Conservation (phyloP, 2,888 invertebrate genomes). For the Cyclophora albipunctata region DNA sequence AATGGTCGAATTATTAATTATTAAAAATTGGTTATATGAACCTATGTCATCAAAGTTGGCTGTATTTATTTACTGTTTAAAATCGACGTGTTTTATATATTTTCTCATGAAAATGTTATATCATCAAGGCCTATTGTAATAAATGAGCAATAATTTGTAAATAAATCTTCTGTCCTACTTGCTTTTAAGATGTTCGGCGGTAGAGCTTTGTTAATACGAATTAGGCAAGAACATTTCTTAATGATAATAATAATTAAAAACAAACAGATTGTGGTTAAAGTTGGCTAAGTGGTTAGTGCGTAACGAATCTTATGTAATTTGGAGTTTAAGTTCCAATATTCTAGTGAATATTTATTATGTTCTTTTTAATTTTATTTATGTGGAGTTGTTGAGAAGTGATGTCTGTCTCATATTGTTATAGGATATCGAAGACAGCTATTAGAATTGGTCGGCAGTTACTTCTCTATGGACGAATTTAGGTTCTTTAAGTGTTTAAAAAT, state of each 20-base stretch:
- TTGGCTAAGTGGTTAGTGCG: not conserved
- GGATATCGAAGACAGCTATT: no score
- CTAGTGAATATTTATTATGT: not conserved
- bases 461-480: no score
- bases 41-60: not conserved
- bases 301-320: not conserved
- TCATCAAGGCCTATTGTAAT: constrained; percentile 37
- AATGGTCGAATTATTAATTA: not conserved
- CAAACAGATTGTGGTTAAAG: not conserved
- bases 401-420: no score
- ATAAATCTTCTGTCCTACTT: constrained; percentile 22
- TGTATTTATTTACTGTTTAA: not conserved
- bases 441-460: no score
- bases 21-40: not conserved
- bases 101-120: constrained; percentile 17
- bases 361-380: no score
- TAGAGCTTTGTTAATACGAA: not conserved
- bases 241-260: not conserved
- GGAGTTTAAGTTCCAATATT: not conserved
- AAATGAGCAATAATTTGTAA: constrained; percentile 42
- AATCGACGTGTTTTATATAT: not conserved
- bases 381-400: no score
- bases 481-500: no score
- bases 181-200: not conserved
- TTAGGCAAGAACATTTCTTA: not conserved